Base-by-base conservation (phyloP, 2,797 vertebrate genomes). In the Pogonophryne albipinna region DNA sequence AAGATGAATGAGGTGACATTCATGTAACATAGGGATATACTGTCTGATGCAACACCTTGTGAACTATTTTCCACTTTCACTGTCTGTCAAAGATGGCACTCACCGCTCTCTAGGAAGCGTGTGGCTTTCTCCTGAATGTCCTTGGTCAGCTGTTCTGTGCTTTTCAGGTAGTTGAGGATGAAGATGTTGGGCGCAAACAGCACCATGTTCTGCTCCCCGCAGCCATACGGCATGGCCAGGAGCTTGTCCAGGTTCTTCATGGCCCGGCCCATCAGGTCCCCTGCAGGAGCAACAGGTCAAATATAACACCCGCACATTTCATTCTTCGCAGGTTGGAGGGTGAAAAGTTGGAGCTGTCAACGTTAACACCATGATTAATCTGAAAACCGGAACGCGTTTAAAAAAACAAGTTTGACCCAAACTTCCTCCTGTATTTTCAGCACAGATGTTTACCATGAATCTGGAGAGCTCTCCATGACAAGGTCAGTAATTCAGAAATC, bases 131-230 rank as follows among this genome's bases (percentile, higher is more conserved):
- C 83, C 68, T 79, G 87, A 44, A 95, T 69, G 11, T 91, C 85
- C 0, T 82, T 8, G 0, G 88, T 97, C 71, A 98, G 93, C 84
- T 98, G 97, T 2, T 72, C 76, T 0, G 95, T 97, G 91, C 92
- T 93, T 49, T 96, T 95, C 90, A 98, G 92, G 60, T 98, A 98
- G 60, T 95, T 71, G 78, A 97, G 92, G 80, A 98, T 85, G 3
- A 96, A 98, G 89, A 98, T 95, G 89, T 97, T 96, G 34, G 97
- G 97, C 1, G 95, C 95, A 55, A 98, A 98, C 2, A 91, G 92
- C 62, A 95, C 78, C 96, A 98, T 97, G 87, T 98, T 98, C 90
- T 98, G 97, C 82, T 98, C 97, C 4, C 96, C 97, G 8, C 97
- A 98, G 71, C 97, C 97, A 0, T 93, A 96, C 0, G 97, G 97